These are phyloP conservation scores for Galbula dea DNA, from an alignment of 2,113 vertebrate genomes.

Conservation along the genomic window DNA sequence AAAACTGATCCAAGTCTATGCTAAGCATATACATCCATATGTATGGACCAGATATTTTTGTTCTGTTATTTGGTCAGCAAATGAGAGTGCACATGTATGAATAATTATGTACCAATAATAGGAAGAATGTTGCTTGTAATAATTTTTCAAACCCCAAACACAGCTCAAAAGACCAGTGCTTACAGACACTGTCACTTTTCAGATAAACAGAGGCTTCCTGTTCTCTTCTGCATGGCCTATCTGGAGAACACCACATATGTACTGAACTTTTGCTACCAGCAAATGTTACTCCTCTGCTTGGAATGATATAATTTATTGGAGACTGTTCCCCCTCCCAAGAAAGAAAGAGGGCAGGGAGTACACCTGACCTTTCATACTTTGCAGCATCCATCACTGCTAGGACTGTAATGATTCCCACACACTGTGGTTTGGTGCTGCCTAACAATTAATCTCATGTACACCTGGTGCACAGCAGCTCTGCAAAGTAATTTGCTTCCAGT, in stretches of 20 bases:
- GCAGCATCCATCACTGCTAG: neutral
- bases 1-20: neutral
- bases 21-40: neutral
- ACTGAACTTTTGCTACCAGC: neutral
- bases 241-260: neutral
- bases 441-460: neutral
- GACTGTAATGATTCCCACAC: neutral
- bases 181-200: neutral
- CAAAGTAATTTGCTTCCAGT: neutral
- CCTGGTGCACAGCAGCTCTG: neutral
- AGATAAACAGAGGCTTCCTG: neutral
- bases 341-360: neutral
- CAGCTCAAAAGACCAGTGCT: neutral
- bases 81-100: accelerated
- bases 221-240: neutral
- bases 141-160: neutral
- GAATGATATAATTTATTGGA: neutral
- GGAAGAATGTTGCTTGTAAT: neutral
- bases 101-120: accelerated
- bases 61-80: neutral
- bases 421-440: neutral
- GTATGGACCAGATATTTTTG: neutral
- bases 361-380: neutral
- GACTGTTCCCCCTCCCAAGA: neutral
- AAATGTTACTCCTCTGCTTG: neutral